These are phyloP conservation scores for Solenopsis fugax DNA, from an alignment of 1,140 invertebrate genomes.

Conservation along the genomic window DNA sequence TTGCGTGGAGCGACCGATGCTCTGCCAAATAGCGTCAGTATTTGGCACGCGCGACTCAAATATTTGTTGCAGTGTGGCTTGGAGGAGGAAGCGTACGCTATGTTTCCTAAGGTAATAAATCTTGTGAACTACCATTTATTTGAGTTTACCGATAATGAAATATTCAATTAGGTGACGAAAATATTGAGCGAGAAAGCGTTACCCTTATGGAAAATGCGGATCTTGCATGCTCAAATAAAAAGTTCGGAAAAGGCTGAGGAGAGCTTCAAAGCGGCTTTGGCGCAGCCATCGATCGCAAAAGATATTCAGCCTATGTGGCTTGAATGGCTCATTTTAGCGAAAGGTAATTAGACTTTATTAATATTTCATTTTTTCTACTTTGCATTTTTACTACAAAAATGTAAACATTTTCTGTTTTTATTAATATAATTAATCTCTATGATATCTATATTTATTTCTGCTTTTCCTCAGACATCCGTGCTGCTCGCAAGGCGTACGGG, in stretches of 20 bases:
- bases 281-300: slow-evolving; percentile 79
- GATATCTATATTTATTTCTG: slow-evolving; percentile 46
- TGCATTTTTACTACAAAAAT: background rate
- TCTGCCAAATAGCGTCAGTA: slow-evolving; percentile 83
- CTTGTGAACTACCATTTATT: slow-evolving; percentile 1
- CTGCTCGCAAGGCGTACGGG: slow-evolving; percentile 84
- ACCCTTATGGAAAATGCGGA: slow-evolving; percentile 85
- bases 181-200: slow-evolving; percentile 83
- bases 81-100: slow-evolving; percentile 78
- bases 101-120: slow-evolving; percentile 80
- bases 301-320: slow-evolving; percentile 86
- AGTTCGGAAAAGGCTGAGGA: slow-evolving; percentile 84
- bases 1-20: slow-evolving; percentile 84
- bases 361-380: slow-evolving; percentile 13
- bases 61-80: slow-evolving; percentile 81
- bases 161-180: slow-evolving; percentile 78
- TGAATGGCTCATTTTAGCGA: slow-evolving; percentile 85
- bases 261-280: slow-evolving; percentile 84
- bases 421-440: background rate
- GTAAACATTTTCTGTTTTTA: background rate
- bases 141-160: background rate
- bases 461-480: slow-evolving; percentile 81
- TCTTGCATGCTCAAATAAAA: slow-evolving; percentile 84
- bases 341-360: slow-evolving; percentile 75
- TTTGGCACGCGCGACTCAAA: slow-evolving; percentile 86